Evolutionary conservation across 2,113 vertebrate species (phyloP).

Genomic region (Empidonax traillii): DNA sequence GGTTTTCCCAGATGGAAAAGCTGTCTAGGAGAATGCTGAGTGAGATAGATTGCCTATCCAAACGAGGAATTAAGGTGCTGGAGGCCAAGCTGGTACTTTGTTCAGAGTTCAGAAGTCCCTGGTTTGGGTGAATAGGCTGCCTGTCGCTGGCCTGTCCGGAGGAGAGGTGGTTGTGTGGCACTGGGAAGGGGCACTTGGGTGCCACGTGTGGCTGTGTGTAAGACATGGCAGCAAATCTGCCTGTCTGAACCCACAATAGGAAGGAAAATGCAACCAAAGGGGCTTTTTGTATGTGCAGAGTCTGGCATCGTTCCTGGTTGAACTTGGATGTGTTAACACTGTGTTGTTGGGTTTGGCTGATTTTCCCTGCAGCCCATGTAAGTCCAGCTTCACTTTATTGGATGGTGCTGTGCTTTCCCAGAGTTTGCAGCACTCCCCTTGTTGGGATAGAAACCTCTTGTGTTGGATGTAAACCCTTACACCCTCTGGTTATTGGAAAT

Average conservation of each 20-base stretch:
- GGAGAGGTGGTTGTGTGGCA: not conserved
- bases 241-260: not conserved
- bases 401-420: not conserved
- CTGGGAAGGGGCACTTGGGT: not conserved
- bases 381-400: no score
- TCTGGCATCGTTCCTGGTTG: not conserved
- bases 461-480: not conserved
- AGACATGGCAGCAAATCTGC: not conserved
- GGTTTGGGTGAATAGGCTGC: not conserved
- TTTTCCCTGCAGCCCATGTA: not conserved
- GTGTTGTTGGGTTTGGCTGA: not conserved
- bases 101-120: not conserved
- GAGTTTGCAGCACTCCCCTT: not conserved
- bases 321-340: not conserved
- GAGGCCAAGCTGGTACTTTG: not conserved
- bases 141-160: not conserved
- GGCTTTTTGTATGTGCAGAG: not conserved
- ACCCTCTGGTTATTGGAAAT: not conserved
- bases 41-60: not conserved
- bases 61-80: not conserved
- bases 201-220: rapidly evolving
- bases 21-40: not conserved
- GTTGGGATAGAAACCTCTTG: no score
- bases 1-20: not conserved
- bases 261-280: not conserved